A percentile compares a stretch with the other conserved stretches of the same genome.
phyloP scores from a whole-genome alignment of 2,888 invertebrate genomes.

The Norana najaformis region DNA sequence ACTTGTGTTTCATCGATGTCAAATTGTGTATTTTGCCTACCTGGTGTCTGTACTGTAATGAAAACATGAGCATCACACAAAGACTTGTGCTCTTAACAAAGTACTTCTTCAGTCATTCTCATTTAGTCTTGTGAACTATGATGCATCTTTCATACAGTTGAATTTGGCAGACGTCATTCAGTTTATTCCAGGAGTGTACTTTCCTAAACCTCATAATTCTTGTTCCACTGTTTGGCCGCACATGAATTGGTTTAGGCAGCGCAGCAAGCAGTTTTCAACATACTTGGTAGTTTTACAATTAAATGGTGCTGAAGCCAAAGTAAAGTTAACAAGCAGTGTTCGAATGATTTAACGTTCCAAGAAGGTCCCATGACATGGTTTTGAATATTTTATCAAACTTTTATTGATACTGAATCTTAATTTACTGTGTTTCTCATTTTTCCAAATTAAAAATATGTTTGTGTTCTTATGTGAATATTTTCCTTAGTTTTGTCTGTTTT shows the following conservation, averaged over 20 bases:
- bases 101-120: neutral
- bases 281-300: too few relatives aligned
- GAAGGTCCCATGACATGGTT: neutral
- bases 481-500: neutral
- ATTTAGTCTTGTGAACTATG: slow-evolving; percentile 13
- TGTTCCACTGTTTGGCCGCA: too few relatives aligned
- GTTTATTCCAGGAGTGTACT: neutral
- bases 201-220: neutral
- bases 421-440: neutral
- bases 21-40: slow-evolving; percentile 13
- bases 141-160: neutral
- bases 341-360: neutral
- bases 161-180: neutral
- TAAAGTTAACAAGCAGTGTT: neutral
- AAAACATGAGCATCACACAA: neutral
- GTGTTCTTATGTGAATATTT: slow-evolving; percentile 13
- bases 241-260: too few relatives aligned
- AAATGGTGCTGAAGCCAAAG: neutral
- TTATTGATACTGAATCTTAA: neutral
- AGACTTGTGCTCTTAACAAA: neutral
- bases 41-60: neutral
- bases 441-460: neutral
- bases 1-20: slow-evolving; percentile 13
- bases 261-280: too few relatives aligned
- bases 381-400: neutral